Evolutionary conservation across 2,113 vertebrate species (phyloP).

Genomic region (Pelecanoides urinatrix): DNA sequence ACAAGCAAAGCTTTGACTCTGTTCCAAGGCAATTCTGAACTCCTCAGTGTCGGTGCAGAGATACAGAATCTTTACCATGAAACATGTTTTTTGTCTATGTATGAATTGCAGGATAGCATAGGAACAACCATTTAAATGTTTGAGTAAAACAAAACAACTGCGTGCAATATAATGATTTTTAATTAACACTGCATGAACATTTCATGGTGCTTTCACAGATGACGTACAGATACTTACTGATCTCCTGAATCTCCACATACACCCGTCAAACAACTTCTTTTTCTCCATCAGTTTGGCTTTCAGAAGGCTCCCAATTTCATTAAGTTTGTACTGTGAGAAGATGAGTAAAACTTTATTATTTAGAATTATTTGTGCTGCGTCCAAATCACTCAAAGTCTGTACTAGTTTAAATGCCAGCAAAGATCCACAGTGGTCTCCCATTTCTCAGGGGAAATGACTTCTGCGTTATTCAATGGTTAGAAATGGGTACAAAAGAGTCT

Average conservation of each 20-base stretch:
- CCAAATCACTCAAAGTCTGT: neutral
- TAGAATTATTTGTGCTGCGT: neutral
- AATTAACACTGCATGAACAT: neutral
- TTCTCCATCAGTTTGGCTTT: slow-evolving; percentile 69
- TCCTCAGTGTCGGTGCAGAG: neutral
- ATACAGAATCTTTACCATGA: neutral
- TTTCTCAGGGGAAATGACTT: neutral
- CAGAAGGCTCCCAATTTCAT: slow-evolving; percentile 64
- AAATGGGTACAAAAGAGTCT: neutral
- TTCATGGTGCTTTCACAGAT: neutral
- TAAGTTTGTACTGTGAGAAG: slow-evolving; percentile 66
- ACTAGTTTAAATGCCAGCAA: neutral
- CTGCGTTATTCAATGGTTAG: neutral
- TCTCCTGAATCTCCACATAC: slow-evolving; percentile 42
- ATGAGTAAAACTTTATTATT: neutral
- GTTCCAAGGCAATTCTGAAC: neutral
- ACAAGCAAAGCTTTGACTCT: neutral
- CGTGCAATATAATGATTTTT: neutral
- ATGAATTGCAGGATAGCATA: neutral
- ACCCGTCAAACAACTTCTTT: slow-evolving; percentile 63
- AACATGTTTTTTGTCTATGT: neutral
- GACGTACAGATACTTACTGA: slow-evolving; percentile 7
- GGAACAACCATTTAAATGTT: neutral
- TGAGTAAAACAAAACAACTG: neutral
- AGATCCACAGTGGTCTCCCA: neutral